Base-by-base conservation (phyloP, 2,797 vertebrate genomes). In the Thalassophryne amazonica region DNA sequence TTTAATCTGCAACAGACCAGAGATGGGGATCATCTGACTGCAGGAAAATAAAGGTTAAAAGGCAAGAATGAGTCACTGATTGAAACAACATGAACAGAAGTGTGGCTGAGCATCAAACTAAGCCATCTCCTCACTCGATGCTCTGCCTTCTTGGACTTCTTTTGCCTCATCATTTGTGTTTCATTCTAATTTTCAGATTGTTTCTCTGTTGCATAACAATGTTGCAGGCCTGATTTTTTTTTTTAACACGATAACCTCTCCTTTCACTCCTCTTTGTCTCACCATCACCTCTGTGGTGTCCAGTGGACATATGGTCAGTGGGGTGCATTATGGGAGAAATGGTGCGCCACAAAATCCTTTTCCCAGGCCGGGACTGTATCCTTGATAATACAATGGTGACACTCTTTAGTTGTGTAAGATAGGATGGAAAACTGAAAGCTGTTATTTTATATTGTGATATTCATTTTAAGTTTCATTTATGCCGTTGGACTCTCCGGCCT, bases 261-360 rank as follows among this genome's bases (percentile, higher is more conserved):
- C 69, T 57, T 73, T 38, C 38, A 62, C 75, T 81, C 85, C 81
- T 78, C 76, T 81, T 12, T 22, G 31, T 37, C 42, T 71, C 84
- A 83, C 64, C 76, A 40, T 78, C 62, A 81, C 86, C 91, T 92
- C 88, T 89, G 63, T 89, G 84, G n/a, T 82, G 86, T 91, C 89
- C 93, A 97, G 93, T 93, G 91, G 93, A 94, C 86, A 93, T 94
- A 86, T 94, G 93, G 93, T 94, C 93, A 81, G 93, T 94, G 80
- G 93, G 93, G 76, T 94, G 93, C 93, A 94, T 94, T 88, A 94
- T 94, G 93, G 93, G 93, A 89, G 93, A 94, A 93, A 94, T 94
- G 93, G 94, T 94, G 75, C 93, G 93, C 84, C 93, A 94, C 90
- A 94, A 93, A 92, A 94, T 94, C 88, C 91, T 94, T 68, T 94